These are phyloP conservation scores for Struthio camelus DNA, from an alignment of 2,113 vertebrate species.

Conservation along the genomic window DNA sequence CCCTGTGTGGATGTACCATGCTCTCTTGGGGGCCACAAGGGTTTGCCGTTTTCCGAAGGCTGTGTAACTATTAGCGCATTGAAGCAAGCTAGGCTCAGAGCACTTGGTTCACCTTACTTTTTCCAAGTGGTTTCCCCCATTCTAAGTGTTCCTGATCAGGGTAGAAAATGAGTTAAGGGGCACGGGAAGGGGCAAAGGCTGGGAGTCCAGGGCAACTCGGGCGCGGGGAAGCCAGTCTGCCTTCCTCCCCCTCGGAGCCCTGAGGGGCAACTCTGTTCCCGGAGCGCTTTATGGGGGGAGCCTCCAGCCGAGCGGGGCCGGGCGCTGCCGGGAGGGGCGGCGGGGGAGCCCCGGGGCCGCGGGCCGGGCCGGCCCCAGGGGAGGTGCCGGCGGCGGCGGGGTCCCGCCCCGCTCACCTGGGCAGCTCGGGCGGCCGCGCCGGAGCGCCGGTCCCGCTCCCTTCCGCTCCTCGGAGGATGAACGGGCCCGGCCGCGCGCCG, in stretches of 20 bases:
- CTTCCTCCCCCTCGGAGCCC: rapidly evolving
- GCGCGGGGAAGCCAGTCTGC: not conserved
- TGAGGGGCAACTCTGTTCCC: not conserved
- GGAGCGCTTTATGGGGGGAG: not conserved
- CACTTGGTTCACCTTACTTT: rapidly evolving
- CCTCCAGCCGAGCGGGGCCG: not conserved
- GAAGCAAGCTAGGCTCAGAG: not conserved
- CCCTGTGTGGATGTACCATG: not conserved
- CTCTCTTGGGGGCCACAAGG: not conserved
- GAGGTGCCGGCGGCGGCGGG: not conserved
- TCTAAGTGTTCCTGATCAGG: rapidly evolving
- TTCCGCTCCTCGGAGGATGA: not conserved
- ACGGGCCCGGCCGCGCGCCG: not conserved
- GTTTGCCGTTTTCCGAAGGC: not conserved
- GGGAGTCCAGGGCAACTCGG: rapidly evolving
- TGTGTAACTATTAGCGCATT: not conserved
- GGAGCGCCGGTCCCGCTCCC: not conserved
- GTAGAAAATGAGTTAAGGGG: rapidly evolving
- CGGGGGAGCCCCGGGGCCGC: not conserved
- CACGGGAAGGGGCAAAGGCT: not conserved
- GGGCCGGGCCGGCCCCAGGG: not conserved
- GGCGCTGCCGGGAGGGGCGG: not conserved
- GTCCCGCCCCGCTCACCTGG: not conserved
- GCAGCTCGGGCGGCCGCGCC: not conserved
- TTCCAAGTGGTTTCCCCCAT: rapidly evolving